Percentiles rank a stretch among this genome's conserved stretches.
phyloP scores from a whole-genome alignment of 1,140 invertebrate genomes.

The Zaprionus kolodkinae region DNA sequence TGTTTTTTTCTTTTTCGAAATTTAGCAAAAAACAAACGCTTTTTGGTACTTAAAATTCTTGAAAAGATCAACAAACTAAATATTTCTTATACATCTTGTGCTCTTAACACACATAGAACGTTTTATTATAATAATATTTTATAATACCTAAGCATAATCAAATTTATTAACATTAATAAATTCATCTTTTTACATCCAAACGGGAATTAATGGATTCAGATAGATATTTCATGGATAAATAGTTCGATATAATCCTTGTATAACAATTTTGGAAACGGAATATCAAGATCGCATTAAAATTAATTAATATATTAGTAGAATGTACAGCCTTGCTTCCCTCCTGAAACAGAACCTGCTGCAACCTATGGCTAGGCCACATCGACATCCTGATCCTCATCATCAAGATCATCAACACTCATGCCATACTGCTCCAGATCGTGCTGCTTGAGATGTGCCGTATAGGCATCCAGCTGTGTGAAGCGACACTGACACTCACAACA shows the following conservation, averaged over 20 bases:
- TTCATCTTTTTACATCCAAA: not conserved
- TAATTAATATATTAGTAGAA: not conserved
- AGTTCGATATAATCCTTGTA: not conserved
- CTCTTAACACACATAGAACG: conserved; percentile 51
- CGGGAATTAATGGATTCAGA: not conserved
- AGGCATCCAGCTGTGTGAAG: conserved; percentile 71
- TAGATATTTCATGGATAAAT: not conserved
- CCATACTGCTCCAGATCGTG: conserved; percentile 71
- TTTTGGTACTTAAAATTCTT: conserved; percentile 14
- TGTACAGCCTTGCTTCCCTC: not conserved
- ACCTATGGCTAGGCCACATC: conserved; percentile 59
- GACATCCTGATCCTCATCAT: conserved; percentile 64
- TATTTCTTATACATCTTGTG: conserved; percentile 42
- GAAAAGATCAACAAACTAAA: conserved; percentile 10
- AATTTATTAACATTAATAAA: not conserved
- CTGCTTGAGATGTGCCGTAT: conserved; percentile 72
- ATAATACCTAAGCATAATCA: conserved; percentile 2
- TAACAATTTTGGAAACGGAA: not conserved
- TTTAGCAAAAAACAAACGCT: not conserved
- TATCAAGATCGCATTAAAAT: conserved; percentile 10
- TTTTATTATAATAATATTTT: conserved; percentile 35
- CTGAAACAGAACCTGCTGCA: too few species aligned
- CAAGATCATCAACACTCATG: conserved; percentile 63
- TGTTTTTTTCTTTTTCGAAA: not conserved
- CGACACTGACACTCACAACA: conserved; percentile 74